Conservation (phyloP, 2,797 vertebrate genomes). For the Petrocephalus schoutedeni region DNA sequence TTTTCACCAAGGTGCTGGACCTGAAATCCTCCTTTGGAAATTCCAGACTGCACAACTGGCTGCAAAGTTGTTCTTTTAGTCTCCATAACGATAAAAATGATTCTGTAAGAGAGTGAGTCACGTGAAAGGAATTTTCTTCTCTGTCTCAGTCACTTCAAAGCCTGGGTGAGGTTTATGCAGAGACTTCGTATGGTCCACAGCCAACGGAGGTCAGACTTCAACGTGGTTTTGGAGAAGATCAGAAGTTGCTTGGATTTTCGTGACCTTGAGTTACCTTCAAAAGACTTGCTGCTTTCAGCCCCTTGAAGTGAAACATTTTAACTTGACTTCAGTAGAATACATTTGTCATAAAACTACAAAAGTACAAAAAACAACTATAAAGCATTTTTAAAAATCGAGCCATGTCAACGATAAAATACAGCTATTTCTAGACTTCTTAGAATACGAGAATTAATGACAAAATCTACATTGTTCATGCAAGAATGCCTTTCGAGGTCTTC, state of each 20-base stretch:
- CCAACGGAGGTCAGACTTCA: conserved; percentile 1
- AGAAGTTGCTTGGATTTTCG: background rate
- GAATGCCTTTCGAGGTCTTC: background rate
- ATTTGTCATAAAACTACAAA: background rate
- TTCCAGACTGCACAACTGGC: background rate
- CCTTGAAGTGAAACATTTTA: conserved; percentile 2
- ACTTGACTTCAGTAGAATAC: conserved; percentile 6
- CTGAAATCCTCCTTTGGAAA: background rate
- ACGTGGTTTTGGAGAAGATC: background rate
- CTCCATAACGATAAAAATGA: background rate
- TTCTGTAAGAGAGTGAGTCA: background rate
- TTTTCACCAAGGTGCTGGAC: background rate
- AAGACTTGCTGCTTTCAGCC: background rate
- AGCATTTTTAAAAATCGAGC: background rate
- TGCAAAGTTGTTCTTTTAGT: background rate
- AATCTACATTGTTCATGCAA: background rate
- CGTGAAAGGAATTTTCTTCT: background rate
- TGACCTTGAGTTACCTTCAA: background rate
- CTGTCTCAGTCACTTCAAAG: background rate
- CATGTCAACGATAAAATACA: background rate
- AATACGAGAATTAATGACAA: background rate
- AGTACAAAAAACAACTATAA: background rate
- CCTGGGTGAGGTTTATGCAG: background rate
- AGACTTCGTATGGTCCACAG: background rate
- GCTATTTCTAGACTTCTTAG: background rate